These are phyloP conservation scores for Coregonus suidteri DNA, from an alignment of 2,797 vertebrate genomes.

Conservation along the genomic window DNA sequence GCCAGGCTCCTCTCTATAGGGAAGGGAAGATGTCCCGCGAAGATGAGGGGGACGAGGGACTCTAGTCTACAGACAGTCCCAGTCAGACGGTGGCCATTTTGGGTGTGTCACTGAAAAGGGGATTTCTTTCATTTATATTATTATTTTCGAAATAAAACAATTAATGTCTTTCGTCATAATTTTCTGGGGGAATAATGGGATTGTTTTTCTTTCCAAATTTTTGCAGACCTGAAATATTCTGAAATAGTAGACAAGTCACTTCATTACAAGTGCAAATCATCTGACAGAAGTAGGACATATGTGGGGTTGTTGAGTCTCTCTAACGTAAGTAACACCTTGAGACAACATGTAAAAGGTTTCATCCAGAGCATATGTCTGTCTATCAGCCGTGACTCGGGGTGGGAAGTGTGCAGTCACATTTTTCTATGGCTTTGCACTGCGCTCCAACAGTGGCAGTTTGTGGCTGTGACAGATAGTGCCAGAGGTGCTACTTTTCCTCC, in stretches of 20 bases:
- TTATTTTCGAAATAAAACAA: too few relatives aligned
- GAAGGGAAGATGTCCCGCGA: background rate
- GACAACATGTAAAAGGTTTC: constrained; percentile 78
- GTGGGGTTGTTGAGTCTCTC: constrained; percentile 41
- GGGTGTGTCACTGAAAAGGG: too few relatives aligned
- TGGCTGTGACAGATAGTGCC: constrained; percentile 62
- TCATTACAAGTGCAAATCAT: constrained; percentile 33
- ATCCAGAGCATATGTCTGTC: constrained; percentile 73
- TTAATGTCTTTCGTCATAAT: too few relatives aligned
- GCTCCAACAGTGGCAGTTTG: constrained; percentile 55
- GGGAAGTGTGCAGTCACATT: constrained; percentile 60
- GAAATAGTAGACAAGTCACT: background rate
- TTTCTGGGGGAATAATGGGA: too few relatives aligned
- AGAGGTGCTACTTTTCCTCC: constrained; percentile 74
- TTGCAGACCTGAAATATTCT: too few relatives aligned
- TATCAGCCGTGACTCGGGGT: constrained; percentile 63
- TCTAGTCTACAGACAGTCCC: background rate
- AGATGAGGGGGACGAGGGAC: background rate
- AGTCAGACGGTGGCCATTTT: too few relatives aligned
- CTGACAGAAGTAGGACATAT: constrained; percentile 4
- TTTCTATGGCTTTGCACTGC: constrained; percentile 47
- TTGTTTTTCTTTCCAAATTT: too few relatives aligned
- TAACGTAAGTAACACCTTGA: constrained; percentile 68
- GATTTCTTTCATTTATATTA: too few relatives aligned
- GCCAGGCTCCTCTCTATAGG: background rate